Conservation (phyloP, 1,140 invertebrate genomes). For the Helicoverpa armigera region DNA sequence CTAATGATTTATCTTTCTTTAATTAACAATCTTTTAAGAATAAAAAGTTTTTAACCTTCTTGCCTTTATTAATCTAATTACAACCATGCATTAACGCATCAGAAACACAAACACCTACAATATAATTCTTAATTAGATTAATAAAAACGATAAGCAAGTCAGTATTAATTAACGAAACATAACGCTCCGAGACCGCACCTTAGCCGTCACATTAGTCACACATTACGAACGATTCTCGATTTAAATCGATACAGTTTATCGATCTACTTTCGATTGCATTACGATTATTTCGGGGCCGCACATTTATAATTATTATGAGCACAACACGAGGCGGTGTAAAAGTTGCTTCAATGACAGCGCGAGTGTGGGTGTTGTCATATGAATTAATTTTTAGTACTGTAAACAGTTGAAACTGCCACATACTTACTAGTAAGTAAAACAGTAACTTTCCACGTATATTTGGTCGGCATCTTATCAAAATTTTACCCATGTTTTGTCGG, state of each 20-base stretch:
- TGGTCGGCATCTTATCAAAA: not conserved
- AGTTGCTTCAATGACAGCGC: constrained; percentile 15
- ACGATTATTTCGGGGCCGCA: constrained; percentile 38
- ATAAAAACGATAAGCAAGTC: not conserved
- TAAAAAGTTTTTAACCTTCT: no score
- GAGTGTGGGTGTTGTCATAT: not conserved
- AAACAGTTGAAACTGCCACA: not conserved
- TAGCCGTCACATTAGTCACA: constrained; percentile 26
- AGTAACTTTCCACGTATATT: no score
- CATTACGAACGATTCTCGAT: constrained; percentile 20
- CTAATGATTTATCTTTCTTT: no score
- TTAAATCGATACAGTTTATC: constrained; percentile 49
- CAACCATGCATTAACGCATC: no score
- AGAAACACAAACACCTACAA: no score
- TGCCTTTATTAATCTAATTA: no score
- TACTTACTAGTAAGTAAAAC: not conserved
- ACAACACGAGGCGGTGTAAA: not conserved
- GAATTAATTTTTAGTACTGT: not conserved
- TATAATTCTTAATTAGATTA: no score
- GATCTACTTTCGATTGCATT: constrained; percentile 52
- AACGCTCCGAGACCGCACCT: constrained; percentile 10
- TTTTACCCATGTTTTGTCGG: no score
- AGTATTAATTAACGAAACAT: not conserved
- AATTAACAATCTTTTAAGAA: no score
- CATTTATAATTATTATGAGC: constrained; percentile 14